A percentile compares a stretch with the other conserved stretches of the same genome.
Conservation (phyloP, 2,113 vertebrate species). For the Xenotilapia caudafasciata region DNA sequence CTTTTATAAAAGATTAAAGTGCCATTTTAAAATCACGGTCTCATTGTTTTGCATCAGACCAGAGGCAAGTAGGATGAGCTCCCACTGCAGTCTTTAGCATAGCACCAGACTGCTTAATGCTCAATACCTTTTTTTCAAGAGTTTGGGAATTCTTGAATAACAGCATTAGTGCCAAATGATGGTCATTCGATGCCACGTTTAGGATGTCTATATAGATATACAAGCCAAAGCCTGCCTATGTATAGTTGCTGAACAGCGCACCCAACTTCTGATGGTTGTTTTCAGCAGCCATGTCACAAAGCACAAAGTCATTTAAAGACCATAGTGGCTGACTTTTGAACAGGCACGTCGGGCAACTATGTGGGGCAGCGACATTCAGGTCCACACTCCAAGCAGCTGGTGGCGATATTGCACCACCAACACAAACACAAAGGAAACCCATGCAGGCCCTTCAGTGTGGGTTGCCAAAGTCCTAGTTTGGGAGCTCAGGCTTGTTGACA, state of each 20-base stretch:
- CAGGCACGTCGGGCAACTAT: rapidly evolving
- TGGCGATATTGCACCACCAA: neutral
- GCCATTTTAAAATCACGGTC: neutral
- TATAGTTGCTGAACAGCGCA: neutral
- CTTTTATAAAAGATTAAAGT: neutral
- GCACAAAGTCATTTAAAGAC: neutral
- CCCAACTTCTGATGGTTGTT: neutral
- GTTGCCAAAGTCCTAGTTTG: neutral
- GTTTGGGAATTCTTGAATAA: neutral
- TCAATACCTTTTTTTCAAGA: neutral
- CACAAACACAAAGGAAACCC: neutral
- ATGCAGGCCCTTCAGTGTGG: rapidly evolving
- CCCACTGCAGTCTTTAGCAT: neutral
- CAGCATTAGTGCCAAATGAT: neutral
- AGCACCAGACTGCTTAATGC: neutral
- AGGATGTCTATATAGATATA: neutral
- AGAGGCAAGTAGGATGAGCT: neutral
- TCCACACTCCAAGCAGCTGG: neutral
- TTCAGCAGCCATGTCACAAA: neutral
- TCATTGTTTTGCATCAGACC: neutral
- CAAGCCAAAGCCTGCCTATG: neutral
- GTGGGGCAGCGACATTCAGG: neutral
- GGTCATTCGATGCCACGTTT: neutral
- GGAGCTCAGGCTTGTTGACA: neutral
- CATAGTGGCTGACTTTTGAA: neutral